phyloP scores from a whole-genome alignment of 2,113 vertebrate species.

The Psilopogon haemacephalus region DNA sequence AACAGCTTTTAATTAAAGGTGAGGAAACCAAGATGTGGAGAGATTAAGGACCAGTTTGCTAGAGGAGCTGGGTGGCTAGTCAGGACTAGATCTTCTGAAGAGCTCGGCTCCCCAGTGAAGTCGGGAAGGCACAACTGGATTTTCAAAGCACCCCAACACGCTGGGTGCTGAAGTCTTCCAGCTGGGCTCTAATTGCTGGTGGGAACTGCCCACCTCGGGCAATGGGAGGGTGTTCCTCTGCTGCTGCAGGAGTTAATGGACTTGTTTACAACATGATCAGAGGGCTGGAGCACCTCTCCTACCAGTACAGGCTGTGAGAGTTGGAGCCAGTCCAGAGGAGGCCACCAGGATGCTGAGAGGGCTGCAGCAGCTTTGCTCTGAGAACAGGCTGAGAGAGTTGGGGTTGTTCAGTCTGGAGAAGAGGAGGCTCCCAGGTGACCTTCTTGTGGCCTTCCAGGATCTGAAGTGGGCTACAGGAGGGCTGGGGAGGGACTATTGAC shows the following conservation, averaged over 20 bases:
- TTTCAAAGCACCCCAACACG: background rate
- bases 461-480: no score
- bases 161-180: background rate
- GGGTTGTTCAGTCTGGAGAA: no score
- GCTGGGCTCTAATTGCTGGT: background rate
- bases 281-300: no score
- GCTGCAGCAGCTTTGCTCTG: no score
- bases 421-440: no score
- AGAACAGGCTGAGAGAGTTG: no score
- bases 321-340: no score
- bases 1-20: constrained; percentile 53
- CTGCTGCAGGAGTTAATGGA: rapidly evolving
- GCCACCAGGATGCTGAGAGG: no score
- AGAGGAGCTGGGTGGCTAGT: background rate
- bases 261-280: background rate
- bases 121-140: background rate
- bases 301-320: no score
- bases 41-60: constrained; percentile 58
- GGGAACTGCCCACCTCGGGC: background rate
- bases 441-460: no score
- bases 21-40: constrained; percentile 28
- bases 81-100: background rate
- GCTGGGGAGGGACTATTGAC: no score
- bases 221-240: background rate
- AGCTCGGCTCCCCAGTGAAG: background rate